phyloP scores from a whole-genome alignment of 2,113 vertebrate genomes.

The Aythya baeri region DNA sequence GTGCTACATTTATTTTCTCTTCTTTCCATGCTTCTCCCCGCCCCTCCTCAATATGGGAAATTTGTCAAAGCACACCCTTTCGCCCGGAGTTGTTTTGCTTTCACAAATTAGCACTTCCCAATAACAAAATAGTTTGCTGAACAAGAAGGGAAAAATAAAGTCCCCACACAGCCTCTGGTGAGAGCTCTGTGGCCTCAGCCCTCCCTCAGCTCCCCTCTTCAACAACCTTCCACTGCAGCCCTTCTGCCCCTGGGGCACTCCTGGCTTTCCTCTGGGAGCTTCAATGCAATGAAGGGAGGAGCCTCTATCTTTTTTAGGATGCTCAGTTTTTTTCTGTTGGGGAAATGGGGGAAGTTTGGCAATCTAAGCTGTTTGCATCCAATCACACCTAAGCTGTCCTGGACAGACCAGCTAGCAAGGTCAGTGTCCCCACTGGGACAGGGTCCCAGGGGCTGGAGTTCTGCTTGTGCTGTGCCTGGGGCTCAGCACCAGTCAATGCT shows the following conservation, averaged over 20 bases:
- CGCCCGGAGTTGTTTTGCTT: slow-evolving; percentile 61
- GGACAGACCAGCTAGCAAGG: not conserved
- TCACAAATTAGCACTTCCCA: slow-evolving; percentile 57
- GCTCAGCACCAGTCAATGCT: not conserved
- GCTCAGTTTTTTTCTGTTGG: not conserved
- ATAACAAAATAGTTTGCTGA: slow-evolving; percentile 12
- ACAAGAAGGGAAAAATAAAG: not conserved
- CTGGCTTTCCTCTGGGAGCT: not conserved
- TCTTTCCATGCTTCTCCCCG: slow-evolving; percentile 47
- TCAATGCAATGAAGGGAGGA: not conserved
- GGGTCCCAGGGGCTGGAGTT: not conserved
- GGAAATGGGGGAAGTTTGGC: not conserved
- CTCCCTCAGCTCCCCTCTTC: not conserved
- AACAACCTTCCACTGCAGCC: not conserved
- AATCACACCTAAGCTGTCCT: not conserved
- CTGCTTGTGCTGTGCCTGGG: not conserved
- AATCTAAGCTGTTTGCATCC: not conserved
- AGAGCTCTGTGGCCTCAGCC: not conserved
- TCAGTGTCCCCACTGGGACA: not conserved
- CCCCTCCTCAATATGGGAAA: slow-evolving; percentile 44
- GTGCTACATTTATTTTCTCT: slow-evolving; percentile 68
- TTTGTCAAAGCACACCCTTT: slow-evolving; percentile 59
- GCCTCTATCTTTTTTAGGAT: not conserved
- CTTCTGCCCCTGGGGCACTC: not conserved
- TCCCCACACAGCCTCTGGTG: not conserved